Conservation (phyloP, 2,888 invertebrate species). For the Meloe dianella region DNA sequence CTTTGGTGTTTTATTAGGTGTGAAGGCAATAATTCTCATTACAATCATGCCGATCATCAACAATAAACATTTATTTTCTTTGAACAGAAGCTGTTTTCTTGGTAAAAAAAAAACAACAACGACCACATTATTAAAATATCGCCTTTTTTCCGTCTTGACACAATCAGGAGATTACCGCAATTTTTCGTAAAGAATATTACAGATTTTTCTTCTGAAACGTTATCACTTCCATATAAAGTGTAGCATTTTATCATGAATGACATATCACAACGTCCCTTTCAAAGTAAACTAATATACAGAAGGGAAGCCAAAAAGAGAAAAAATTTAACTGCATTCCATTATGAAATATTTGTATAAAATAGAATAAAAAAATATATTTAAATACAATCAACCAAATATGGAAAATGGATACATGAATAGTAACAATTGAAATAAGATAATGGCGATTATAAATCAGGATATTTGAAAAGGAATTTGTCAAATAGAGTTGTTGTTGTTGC, state of each 20-base stretch:
- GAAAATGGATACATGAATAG: background rate
- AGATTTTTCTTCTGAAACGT: background rate
- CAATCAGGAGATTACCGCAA: background rate
- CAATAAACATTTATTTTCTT: background rate
- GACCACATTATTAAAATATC: background rate
- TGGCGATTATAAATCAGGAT: background rate
- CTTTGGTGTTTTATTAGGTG: background rate
- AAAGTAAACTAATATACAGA: background rate
- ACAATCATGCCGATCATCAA: background rate
- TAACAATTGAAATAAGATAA: background rate
- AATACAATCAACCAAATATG: background rate
- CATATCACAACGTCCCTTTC: slow-evolving; percentile 1
- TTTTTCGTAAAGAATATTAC: background rate
- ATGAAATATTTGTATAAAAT: background rate
- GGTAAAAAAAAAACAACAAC: background rate
- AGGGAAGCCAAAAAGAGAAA: background rate
- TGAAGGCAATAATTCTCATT: background rate
- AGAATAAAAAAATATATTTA: too few relatives aligned
- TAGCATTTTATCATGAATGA: slow-evolving; percentile 5
- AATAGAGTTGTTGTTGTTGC: background rate
- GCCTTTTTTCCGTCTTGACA: background rate
- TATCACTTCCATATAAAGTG: background rate
- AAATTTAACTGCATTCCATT: background rate
- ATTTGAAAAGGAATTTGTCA: background rate
- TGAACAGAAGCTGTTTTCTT: background rate